phyloP scores from a whole-genome alignment of 2,888 invertebrate species.

The Nudaria mundana region DNA sequence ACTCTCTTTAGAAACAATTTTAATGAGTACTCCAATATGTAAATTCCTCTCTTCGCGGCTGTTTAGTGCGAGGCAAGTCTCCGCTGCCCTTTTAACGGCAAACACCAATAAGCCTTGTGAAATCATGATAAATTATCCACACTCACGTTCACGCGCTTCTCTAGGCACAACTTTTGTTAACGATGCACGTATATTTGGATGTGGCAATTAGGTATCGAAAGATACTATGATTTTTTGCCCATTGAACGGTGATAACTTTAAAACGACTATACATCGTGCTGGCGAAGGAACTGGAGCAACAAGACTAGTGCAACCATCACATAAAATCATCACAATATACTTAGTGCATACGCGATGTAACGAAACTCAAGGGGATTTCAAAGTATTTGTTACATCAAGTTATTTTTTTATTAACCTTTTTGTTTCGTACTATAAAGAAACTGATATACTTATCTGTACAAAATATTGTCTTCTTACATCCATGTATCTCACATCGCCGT shows the following conservation, averaged over 20 bases:
- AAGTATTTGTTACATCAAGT: too few relatives aligned
- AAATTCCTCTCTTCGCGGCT: constrained; percentile 57
- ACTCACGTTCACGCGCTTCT: constrained; percentile 62
- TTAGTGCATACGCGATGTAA: too few relatives aligned
- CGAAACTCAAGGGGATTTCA: too few relatives aligned
- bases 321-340: too few relatives aligned
- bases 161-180: constrained; percentile 45
- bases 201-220: constrained; percentile 23
- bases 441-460: too few relatives aligned
- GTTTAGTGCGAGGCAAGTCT: constrained; percentile 39
- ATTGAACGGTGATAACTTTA: too few relatives aligned
- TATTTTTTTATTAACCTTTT: too few relatives aligned
- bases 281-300: too few relatives aligned
- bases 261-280: too few relatives aligned
- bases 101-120: constrained; percentile 72
- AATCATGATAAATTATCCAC: constrained; percentile 80
- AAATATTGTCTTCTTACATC: constrained; percentile 49
- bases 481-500: constrained; percentile 57
- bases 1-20: constrained; percentile 54
- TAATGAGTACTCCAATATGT: constrained; percentile 59
- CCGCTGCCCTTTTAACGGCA: constrained; percentile 60
- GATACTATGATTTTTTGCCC: neutral
- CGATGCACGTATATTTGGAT: constrained; percentile 39
- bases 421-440: too few relatives aligned
- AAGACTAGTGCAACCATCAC: too few relatives aligned